These are phyloP conservation scores for Diploscapter pachys DNA, from an alignment of 1,140 invertebrate genomes.

Conservation along the genomic window DNA sequence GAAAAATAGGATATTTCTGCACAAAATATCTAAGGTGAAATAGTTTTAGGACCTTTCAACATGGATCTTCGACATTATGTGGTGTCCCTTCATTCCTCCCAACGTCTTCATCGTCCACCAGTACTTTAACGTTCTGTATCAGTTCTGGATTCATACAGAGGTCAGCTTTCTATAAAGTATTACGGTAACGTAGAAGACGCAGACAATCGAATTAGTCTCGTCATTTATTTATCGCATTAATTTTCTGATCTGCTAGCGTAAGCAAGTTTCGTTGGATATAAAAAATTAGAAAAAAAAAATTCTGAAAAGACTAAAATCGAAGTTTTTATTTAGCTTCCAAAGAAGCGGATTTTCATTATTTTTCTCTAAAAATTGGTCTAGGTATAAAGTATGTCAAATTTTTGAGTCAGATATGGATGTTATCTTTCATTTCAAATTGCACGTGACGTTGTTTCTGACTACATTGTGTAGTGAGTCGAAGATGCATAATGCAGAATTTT, in stretches of 20 bases:
- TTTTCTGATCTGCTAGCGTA: conserved; percentile 30
- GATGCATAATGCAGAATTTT: too few species aligned
- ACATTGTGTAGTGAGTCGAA: too few species aligned
- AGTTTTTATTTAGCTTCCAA: too few species aligned
- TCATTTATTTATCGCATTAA: conserved; percentile 55
- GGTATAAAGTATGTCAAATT: too few species aligned
- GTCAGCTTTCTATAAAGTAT: conserved; percentile 9
- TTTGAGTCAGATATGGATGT: too few species aligned
- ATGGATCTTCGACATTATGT: conserved; percentile 59
- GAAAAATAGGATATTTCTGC: neutral
- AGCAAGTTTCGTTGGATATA: conserved; percentile 10
- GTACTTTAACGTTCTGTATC: conserved; percentile 57
- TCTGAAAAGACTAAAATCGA: neutral
- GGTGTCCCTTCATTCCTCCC: conserved; percentile 54
- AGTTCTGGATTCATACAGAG: conserved; percentile 56
- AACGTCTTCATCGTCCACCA: conserved; percentile 56
- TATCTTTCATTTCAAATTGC: too few species aligned
- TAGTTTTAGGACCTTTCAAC: conserved; percentile 42
- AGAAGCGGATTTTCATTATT: too few species aligned
- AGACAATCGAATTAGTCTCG: too few species aligned
- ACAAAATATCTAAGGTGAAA: too few species aligned
- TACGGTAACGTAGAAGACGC: too few species aligned
- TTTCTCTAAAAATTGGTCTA: too few species aligned
- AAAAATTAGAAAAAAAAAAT: conserved; percentile 10
- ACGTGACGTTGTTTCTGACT: too few species aligned